Evolutionary conservation across 1,140 invertebrate genomes (phyloP).

Genomic region (Calliopsis andreniformis): DNA sequence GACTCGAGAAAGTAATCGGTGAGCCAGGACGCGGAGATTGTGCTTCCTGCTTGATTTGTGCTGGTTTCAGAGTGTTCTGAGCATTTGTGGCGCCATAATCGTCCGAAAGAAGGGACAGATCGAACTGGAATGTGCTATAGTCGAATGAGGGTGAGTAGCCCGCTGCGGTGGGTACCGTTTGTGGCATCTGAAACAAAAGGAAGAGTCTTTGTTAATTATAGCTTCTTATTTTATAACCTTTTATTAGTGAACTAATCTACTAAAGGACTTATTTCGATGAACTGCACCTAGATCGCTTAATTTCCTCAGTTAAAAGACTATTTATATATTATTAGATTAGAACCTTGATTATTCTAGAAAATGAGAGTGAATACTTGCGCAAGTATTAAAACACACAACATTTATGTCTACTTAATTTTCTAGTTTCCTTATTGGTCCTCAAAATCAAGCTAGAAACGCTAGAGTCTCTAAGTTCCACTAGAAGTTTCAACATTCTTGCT

Average conservation of each 20-base stretch:
- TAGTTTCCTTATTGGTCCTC: too few species aligned
- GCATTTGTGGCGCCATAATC: conserved; percentile 75
- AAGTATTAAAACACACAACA: too few species aligned
- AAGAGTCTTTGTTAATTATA: not conserved
- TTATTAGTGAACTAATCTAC: too few species aligned
- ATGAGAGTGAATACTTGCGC: too few species aligned
- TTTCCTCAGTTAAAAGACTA: too few species aligned
- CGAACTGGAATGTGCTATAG: conserved; percentile 86
- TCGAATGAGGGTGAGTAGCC: conserved; percentile 87
- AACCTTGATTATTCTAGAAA: too few species aligned
- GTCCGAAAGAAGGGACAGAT: conserved; percentile 88
- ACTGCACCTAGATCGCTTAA: too few species aligned
- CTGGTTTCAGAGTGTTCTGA: conserved; percentile 70
- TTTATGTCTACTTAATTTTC: too few species aligned
- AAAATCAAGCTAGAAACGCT: conserved; percentile 1
- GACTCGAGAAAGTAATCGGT: conserved; percentile 81
- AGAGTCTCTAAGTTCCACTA: not conserved
- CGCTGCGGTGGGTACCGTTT: conserved; percentile 87
- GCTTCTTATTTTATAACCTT: not conserved
- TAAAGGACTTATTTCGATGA: too few species aligned
- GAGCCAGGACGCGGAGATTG: conserved; percentile 76
- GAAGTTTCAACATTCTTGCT: not conserved
- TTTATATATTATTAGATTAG: too few species aligned
- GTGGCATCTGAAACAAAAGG: conserved; percentile 87
- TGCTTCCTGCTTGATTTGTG: conserved; percentile 78